phyloP scores from a whole-genome alignment of 1,140 invertebrate species.

The Drosophila erecta region DNA sequence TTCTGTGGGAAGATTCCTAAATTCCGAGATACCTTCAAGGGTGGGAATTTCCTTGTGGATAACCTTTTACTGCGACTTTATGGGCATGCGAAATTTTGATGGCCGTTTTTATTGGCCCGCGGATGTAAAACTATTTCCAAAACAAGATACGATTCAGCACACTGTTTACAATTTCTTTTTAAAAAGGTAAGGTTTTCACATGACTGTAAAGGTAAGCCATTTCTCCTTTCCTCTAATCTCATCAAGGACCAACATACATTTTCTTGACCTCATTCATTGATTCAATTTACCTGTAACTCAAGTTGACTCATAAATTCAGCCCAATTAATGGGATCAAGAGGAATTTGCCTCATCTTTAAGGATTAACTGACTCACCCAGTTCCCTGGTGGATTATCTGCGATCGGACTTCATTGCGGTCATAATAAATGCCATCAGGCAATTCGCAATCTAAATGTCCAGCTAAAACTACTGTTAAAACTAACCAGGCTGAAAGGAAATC shows the following conservation, averaged over 20 bases:
- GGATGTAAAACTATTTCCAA: background rate
- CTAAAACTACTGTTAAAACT: conserved; percentile 67
- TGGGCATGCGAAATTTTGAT: conserved; percentile 39
- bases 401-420: conserved; percentile 1
- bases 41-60: conserved; percentile 20
- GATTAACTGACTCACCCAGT: background rate
- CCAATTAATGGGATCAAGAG: background rate
- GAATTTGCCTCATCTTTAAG: background rate
- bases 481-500: conserved; percentile 41
- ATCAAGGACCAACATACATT: background rate
- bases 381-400: conserved; percentile 6
- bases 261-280: background rate
- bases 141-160: background rate
- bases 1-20: conserved; percentile 42
- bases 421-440: conserved; percentile 19
- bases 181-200: too few species aligned
- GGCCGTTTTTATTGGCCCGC: conserved; percentile 19
- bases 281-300: background rate
- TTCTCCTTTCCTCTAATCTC: background rate
- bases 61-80: conserved; percentile 24
- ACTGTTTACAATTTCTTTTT: background rate
- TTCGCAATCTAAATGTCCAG: conserved; percentile 50
- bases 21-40: background rate
- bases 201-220: background rate
- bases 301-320: background rate